Evolutionary conservation across 1,140 invertebrate genomes (phyloP), one percentile per base, ranked within the genome.

Genomic region (Homarus americanus): DNA sequence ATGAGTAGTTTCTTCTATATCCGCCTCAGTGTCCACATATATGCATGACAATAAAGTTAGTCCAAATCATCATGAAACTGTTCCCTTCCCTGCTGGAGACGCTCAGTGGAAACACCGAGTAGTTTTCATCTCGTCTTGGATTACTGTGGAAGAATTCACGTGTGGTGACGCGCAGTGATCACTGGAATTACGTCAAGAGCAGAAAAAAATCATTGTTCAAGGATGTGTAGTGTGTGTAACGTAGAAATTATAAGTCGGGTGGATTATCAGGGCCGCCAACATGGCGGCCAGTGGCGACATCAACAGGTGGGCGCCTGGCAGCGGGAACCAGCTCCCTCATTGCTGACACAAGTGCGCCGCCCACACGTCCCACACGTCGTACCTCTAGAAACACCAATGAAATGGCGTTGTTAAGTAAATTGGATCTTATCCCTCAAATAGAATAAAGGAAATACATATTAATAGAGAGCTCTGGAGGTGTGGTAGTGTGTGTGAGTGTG

Each of bases 271-370:
- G 66, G 83, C 17, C 15, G 66, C 72, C 88, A 90, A 90, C 72
- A 90, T 90, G 88, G 88, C 88, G 80, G 82, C 76, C 36, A 44
- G 40, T 66, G 88, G 88, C 41, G 80, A 90, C 41, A 78, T 84
- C 80, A 84, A 90, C 88, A 90, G 88, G 88, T 90, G 88, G 88
- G 80, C 80, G 80, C 58, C 69, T 78, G 88, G 88, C 80, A 83
- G 63, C 63, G 78, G 41, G 41, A 78, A 24, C 17, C 44, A 49
- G 44, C 44, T 15, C 9, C n/a, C n/a, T n/a, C n/a, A n/a, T n/a
- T 24, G 53, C 53, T 20, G 53, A 9, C 44, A 49, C 44, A 49
- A 49, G 53, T 58, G 53, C 3, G 53, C 17, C 53, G 53, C 53
- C 53, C 20, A 58, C 53, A 20, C 53, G 44, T 58, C 12, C 53